Percentiles rank a stretch among this genome's conserved stretches.
Conservation (phyloP, 2,113 vertebrate genomes). For the Leptosomus discolor region DNA sequence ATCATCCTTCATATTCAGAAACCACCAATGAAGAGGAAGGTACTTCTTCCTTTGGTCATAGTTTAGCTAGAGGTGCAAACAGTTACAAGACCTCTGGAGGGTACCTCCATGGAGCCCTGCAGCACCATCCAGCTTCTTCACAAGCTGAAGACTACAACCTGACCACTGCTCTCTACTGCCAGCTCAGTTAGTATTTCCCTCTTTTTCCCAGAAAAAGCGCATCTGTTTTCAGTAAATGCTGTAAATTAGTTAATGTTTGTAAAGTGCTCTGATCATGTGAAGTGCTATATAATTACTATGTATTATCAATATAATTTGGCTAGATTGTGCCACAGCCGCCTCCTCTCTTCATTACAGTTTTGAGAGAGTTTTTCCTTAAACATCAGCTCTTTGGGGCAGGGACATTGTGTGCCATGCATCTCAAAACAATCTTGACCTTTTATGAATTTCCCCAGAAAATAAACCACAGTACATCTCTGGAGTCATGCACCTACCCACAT, state of each 20-base stretch:
- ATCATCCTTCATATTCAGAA: not conserved
- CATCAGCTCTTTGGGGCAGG: not conserved
- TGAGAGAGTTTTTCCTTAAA: not conserved
- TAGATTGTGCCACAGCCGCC: constrained; percentile 28
- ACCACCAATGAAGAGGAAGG: not conserved
- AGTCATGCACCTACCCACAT: fast-evolving
- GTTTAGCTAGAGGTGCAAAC: not conserved
- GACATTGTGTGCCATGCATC: not conserved
- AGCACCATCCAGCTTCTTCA: not conserved
- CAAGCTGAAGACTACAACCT: not conserved
- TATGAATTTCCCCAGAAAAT: not conserved
- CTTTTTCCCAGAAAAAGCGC: not conserved
- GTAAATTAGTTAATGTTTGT: constrained; percentile 70
- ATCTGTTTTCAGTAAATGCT: constrained; percentile 60
- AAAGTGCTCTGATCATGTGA: constrained; percentile 63
- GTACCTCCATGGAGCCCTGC: not conserved
- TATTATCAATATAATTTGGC: constrained; percentile 63
- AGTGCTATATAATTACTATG: constrained; percentile 53
- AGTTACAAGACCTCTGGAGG: not conserved
- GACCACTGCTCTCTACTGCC: not conserved
- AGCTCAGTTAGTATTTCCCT: not conserved
- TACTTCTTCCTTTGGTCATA: not conserved
- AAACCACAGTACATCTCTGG: not conserved
- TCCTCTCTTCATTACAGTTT: not conserved
- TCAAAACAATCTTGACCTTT: not conserved